These are phyloP conservation scores for Mayetiola destructor DNA, from an alignment of 2,888 invertebrate genomes.

Conservation along the genomic window DNA sequence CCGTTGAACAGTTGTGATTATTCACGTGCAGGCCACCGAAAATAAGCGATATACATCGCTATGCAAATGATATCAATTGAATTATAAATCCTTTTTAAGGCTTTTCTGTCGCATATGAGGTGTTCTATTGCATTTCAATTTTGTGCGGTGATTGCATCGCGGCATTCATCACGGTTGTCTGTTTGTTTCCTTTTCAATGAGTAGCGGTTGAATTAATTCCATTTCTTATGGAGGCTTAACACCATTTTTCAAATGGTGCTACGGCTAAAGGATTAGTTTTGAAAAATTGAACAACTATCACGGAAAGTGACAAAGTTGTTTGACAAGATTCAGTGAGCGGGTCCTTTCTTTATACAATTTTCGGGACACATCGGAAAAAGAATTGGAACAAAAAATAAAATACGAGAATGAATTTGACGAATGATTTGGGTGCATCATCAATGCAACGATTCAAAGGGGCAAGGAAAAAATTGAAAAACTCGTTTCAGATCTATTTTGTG, in stretches of 20 bases:
- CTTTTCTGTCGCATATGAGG: no score
- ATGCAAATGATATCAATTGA: neutral
- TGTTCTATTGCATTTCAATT: neutral
- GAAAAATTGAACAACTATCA: constrained; percentile 11
- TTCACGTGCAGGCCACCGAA: neutral
- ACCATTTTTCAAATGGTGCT: neutral
- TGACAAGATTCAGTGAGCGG: neutral
- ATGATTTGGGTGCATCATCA: neutral
- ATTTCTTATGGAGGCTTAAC: neutral
- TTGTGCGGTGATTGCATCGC: neutral
- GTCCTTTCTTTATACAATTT: neutral
- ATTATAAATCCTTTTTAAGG: neutral
- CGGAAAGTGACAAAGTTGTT: constrained; percentile 6
- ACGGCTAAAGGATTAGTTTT: constrained; percentile 8
- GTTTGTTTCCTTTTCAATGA: no score
- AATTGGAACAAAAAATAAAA: neutral
- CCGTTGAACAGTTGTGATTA: constrained; percentile 1
- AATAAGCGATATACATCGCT: neutral
- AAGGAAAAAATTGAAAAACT: no score
- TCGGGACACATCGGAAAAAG: neutral
- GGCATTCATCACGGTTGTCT: constrained; percentile 3
- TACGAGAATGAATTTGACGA: neutral
- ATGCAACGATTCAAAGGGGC: no score
- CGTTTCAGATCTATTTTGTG: no score
- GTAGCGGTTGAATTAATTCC: constrained; percentile 1